Evolutionary conservation across 2,113 vertebrate genomes (phyloP).

Genomic region (Lagopus muta): DNA sequence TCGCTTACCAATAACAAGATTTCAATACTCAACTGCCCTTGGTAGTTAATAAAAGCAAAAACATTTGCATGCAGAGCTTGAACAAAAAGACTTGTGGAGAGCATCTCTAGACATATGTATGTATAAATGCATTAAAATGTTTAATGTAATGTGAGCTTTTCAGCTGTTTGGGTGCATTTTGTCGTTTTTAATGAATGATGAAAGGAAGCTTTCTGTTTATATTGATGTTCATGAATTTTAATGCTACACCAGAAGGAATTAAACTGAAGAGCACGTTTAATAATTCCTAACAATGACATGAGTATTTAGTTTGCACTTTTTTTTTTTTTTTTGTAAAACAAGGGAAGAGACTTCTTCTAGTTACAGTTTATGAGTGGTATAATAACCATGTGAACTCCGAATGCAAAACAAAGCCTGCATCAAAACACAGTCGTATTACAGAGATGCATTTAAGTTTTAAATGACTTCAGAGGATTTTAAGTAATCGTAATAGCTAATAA

Average conservation of each 20-base stretch:
- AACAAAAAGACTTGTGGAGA: not conserved
- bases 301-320: not conserved
- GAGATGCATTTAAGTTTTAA: not conserved
- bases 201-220: conserved; percentile 35
- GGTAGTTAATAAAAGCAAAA: not conserved
- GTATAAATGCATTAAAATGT: not conserved
- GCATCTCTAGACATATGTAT: not conserved
- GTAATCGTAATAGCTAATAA: not conserved
- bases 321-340: not conserved
- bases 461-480: not conserved
- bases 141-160: not conserved
- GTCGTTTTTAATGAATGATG: conserved; percentile 24
- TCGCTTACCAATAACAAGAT: not conserved
- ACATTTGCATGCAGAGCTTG: not conserved
- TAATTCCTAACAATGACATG: not conserved
- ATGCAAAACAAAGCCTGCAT: not conserved
- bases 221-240: conserved; percentile 37
- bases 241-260: conserved; percentile 24
- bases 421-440: not conserved
- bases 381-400: not conserved
- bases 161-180: conserved; percentile 4
- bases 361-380: not conserved
- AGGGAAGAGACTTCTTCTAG: not conserved
- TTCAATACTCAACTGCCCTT: not conserved
- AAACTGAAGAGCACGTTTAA: conserved; percentile 19